Evolutionary conservation across 1,140 invertebrate species (phyloP), one percentile per base, ranked within the genome.

Genomic region (Drosophila neocordata): DNA sequence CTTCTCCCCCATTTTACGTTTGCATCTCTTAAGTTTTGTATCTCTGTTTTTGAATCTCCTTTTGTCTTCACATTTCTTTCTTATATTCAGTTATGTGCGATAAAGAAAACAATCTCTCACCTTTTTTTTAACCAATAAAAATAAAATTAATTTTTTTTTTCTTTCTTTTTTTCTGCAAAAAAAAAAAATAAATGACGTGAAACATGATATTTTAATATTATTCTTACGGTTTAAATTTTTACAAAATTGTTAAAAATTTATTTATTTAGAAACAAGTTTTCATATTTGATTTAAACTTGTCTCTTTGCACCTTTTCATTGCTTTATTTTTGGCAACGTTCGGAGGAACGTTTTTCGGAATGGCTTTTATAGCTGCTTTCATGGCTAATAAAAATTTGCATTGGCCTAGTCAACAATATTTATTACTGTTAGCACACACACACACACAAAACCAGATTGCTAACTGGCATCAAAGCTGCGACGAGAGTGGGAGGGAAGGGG

Each of bases 141-240:
- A 60, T 65, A 41, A 87, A 84, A 85, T 77, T 73, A 81, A 68
- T 81, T 74, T 55, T n/a, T n/a, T n/a, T n/a, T n/a, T n/a, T n/a
- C n/a, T n/a, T n/a, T n/a, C n/a, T n/a, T n/a, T n/a, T n/a, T n/a
- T n/a, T n/a, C n/a, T n/a, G n/a, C n/a, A n/a, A n/a, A n/a, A n/a
- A n/a, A n/a, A 31, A 24, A 24, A 27, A 41, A 55, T 15, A 31
- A 72, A 62, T 48, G 35, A 24, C 27, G 53, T 13, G n/a, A 67
- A 70, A 58, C 60, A 52, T 18, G 41, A 74, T 57, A 84, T 73
- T 58, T 69, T 7, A 73, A 75, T 51, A 53, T 53, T 41, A 7
- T 58, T 58, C 11, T 44, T 64, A 18, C 48, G 62, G 15, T 62
- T 64, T 31, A 34, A 9, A 20, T 38, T 76, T 61, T 68, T 69